Evolutionary conservation across 2,113 vertebrate genomes (phyloP).

Genomic region (Amphiprion ocellaris): DNA sequence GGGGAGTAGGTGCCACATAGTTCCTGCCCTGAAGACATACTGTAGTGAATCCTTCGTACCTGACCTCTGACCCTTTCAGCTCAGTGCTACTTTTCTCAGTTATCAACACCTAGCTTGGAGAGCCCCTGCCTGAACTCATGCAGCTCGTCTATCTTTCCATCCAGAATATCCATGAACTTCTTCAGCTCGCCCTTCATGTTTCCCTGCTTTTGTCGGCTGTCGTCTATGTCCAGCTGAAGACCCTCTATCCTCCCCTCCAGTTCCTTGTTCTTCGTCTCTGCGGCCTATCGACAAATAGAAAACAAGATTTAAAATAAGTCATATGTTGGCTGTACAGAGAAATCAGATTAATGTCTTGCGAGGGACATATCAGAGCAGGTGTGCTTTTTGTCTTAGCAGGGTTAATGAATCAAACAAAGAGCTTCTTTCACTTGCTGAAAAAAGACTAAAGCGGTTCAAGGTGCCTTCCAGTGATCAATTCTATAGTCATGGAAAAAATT

Average conservation of each 20-base stretch:
- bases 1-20: constrained; percentile 75
- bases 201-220: constrained; percentile 90
- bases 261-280: constrained; percentile 91
- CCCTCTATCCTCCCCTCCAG: constrained; percentile 88
- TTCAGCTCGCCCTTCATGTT: constrained; percentile 94
- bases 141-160: constrained; percentile 96
- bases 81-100: constrained; percentile 80
- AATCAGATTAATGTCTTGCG: too few species aligned
- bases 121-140: constrained; percentile 95
- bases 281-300: constrained; percentile 81
- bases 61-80: constrained; percentile 61
- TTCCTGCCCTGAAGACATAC: constrained; percentile 64
- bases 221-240: constrained; percentile 89
- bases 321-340: neutral
- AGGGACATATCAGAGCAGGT: neutral
- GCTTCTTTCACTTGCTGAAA: neutral
- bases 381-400: neutral
- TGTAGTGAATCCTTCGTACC: constrained; percentile 56
- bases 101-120: constrained; percentile 92
- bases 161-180: constrained; percentile 94
- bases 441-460: neutral
- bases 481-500: too few species aligned
- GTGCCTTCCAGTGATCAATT: neutral
- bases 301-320: neutral
- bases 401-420: neutral